A percentile compares a stretch with the other conserved stretches of the same genome.
Evolutionary conservation across 2,888 invertebrate species (phyloP).

Genomic region (Nemoura dubitans): DNA sequence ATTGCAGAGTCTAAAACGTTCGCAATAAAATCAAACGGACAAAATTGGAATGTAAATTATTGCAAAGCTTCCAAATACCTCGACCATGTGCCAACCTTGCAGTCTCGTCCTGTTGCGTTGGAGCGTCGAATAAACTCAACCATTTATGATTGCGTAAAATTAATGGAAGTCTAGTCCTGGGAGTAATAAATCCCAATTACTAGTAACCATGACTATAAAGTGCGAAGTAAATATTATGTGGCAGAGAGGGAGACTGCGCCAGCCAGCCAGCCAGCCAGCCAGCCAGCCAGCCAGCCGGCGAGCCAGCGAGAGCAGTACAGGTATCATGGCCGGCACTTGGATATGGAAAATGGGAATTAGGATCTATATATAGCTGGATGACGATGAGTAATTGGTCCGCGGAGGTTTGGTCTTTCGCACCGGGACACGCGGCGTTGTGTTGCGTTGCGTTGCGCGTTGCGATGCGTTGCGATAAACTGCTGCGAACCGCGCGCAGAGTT

Average conservation of each 20-base stretch:
- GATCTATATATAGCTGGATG: slow-evolving; percentile 5
- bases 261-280: too few relatives aligned
- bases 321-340: neutral
- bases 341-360: slow-evolving; percentile 3
- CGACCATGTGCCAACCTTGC: neutral
- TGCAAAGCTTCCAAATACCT: neutral
- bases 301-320: neutral
- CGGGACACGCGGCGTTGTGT: neutral
- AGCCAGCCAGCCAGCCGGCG: too few relatives aligned
- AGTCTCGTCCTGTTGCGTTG: neutral
- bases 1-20: neutral
- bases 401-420: slow-evolving; percentile 5
- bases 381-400: slow-evolving; percentile 36
- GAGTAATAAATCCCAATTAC: slow-evolving; percentile 26
- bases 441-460: neutral
- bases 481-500: neutral
- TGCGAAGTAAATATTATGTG: slow-evolving; percentile 21
- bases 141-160: slow-evolving; percentile 12
- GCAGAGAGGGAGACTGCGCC: neutral
- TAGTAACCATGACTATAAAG: slow-evolving; percentile 9
- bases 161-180: slow-evolving; percentile 14
- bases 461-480: neutral
- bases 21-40: neutral
- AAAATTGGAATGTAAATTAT: neutral
- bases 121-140: neutral